A percentile compares a stretch with the other conserved stretches of the same genome.
phyloP scores from a whole-genome alignment of 2,113 vertebrate species.

The Poeciliopsis occidentalis region DNA sequence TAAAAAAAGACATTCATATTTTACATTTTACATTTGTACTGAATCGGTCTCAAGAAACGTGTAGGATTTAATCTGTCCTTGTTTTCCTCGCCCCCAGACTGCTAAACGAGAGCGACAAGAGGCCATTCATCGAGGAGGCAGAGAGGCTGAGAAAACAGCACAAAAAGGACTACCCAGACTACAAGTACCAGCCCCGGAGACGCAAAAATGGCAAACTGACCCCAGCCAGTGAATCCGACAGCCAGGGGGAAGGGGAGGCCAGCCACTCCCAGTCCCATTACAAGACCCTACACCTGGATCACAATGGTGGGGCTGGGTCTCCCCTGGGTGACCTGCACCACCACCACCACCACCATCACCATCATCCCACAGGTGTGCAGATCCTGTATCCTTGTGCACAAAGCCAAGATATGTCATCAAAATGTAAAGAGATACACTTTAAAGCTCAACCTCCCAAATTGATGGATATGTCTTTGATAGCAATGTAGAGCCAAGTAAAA shows the following conservation, averaged over 20 bases:
- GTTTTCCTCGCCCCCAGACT: conserved; percentile 77
- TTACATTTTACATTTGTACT: too few relatives aligned
- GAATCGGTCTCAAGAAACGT: not conserved
- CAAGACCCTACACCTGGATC: conserved; percentile 92
- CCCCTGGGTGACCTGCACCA: conserved; percentile 91
- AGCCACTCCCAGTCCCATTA: conserved; percentile 94
- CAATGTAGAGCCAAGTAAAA: too few relatives aligned
- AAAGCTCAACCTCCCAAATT: not conserved
- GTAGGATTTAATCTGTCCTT: conserved; percentile 28
- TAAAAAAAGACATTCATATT: too few relatives aligned
- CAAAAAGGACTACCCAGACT: conserved; percentile 98
- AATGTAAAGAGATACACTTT: not conserved
- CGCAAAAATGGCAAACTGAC: conserved; percentile 95
- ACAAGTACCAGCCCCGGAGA: conserved; percentile 97
- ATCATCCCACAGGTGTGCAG: conserved; percentile 88
- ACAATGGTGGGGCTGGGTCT: conserved; percentile 84
- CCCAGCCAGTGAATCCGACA: conserved; percentile 85
- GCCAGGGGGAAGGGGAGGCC: conserved; percentile 88
- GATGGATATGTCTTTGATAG: not conserved
- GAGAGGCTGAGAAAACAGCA: conserved; percentile 97
- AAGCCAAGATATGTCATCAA: not conserved
- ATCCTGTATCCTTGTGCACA: conserved; percentile 35
- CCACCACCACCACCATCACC: conserved; percentile 72
- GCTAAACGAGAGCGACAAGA: conserved; percentile 94
- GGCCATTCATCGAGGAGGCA: conserved; percentile 97